These are phyloP conservation scores for Drosophila auraria DNA, from an alignment of 1,140 invertebrate species.

Conservation along the genomic window DNA sequence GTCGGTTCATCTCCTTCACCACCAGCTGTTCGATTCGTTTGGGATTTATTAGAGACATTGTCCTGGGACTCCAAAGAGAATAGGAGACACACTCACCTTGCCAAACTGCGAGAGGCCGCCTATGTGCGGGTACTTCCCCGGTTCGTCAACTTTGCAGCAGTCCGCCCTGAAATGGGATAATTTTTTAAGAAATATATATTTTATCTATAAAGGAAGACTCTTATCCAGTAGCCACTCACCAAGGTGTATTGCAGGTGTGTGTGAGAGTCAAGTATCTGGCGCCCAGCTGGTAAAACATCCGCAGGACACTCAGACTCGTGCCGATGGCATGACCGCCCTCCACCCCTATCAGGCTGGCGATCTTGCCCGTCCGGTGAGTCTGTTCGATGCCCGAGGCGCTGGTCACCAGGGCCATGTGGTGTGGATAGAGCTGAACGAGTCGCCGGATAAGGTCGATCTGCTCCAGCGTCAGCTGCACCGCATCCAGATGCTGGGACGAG, in stretches of 20 bases:
- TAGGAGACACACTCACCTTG: slow-evolving; percentile 87
- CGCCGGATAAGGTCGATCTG: slow-evolving; percentile 95
- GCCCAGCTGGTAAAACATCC: slow-evolving; percentile 93
- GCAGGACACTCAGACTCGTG: slow-evolving; percentile 92
- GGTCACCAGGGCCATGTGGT: slow-evolving; percentile 91
- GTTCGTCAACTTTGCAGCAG: slow-evolving; percentile 89
- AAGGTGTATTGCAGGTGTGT: slow-evolving; percentile 94
- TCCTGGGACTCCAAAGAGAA: not conserved
- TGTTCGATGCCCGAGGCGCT: slow-evolving; percentile 89
- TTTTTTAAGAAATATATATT: not conserved
- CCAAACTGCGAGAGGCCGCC: slow-evolving; percentile 91
- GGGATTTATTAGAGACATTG: not conserved
- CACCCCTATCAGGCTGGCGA: slow-evolving; percentile 91
- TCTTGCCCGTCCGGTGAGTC: slow-evolving; percentile 88
- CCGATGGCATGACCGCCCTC: slow-evolving; percentile 94
- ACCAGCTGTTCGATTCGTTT: slow-evolving; percentile 87
- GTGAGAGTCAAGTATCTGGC: slow-evolving; percentile 94
- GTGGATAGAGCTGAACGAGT: slow-evolving; percentile 92
- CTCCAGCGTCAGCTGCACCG: slow-evolving; percentile 93
- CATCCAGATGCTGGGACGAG: slow-evolving; percentile 93
- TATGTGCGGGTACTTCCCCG: slow-evolving; percentile 89
- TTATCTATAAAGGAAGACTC: too few relatives aligned
- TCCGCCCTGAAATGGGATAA: slow-evolving; percentile 87
- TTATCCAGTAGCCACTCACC: slow-evolving; percentile 86
- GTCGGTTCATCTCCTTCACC: slow-evolving; percentile 93